Base-by-base conservation (phyloP, 2,797 vertebrate species). In the Adelosebastes latens region DNA sequence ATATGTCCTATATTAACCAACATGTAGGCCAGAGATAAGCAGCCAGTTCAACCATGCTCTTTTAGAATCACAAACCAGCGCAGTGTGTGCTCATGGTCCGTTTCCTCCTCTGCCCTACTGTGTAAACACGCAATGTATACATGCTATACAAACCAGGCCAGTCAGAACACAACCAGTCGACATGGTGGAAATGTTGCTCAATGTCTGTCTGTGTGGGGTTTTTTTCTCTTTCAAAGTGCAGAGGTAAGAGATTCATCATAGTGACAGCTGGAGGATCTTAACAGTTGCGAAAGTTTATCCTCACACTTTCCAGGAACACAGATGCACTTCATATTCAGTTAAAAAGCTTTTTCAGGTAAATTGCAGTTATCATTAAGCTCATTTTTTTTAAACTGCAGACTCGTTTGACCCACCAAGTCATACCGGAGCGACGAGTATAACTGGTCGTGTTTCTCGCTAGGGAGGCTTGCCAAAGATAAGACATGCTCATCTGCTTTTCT, bases 131-230 rank as follows among this genome's bases (percentile, higher is more conserved):
- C 79, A 82, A 71, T 74, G 70, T 68, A 81, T 56, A 83, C 83
- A 84, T 4, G 52, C 65, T 63, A 70, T 36, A 67, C 75, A 83
- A 81, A 75, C 79, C 74, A 73, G 77, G 46, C 79, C 83, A 79
- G 72, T 76, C 32, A 75, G 68, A 87, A 77, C 72, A 76, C 84
- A 85, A 81, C 76, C 72, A 72, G 81, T 82, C 66, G 72, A 87
- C 61, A 87, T 79, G 71, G 55, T 86, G 80, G 77, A 93, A 90
- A 88, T 52, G 88, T 93, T 94, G 89, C 86, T 86, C 82, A 94
- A 92, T 78, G 53, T 65, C 68, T 77, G 42, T 84, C 2, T 79
- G 36, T 75, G 9, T 61, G 8, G 55, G 22, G 29, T 59, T 72
- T 78, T 72, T 64, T 70, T 78, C 46, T 79, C 16, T 53, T 63